Conservation (phyloP, 2,113 vertebrate species). For the Rousettus leschenaultii region DNA sequence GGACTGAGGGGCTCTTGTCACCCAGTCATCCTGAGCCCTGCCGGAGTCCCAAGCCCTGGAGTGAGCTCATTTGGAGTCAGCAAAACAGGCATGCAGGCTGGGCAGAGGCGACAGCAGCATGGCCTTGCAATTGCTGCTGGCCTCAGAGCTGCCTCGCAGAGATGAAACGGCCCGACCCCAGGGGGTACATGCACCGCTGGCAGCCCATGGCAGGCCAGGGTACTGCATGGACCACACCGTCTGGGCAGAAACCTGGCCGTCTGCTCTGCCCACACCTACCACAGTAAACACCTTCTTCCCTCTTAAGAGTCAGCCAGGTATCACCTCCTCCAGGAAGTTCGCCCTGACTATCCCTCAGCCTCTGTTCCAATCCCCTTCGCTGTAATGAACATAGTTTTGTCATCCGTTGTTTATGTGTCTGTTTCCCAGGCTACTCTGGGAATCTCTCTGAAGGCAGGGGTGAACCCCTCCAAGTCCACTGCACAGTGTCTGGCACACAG, state of each 20-base stretch:
- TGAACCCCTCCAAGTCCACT: neutral
- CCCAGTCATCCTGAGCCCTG: neutral
- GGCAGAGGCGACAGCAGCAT: neutral
- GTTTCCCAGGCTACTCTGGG: neutral
- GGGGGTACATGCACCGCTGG: neutral
- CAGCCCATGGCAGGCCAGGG: neutral
- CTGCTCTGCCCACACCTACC: neutral
- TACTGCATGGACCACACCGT: neutral
- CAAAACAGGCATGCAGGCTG: neutral
- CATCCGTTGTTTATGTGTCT: neutral
- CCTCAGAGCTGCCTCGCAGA: neutral
- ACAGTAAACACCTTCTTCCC: neutral
- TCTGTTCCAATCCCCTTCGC: neutral
- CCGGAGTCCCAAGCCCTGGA: neutral
- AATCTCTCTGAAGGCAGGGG: neutral
- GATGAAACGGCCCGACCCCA: neutral
- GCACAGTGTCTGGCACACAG: neutral
- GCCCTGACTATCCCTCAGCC: neutral
- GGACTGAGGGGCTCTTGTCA: neutral
- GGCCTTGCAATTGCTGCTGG: neutral
- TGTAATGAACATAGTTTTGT: neutral
- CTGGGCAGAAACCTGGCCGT: neutral
- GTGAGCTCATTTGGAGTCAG: neutral
- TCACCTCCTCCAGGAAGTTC: conserved; percentile 23
- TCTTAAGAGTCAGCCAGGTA: neutral